Percentiles rank a stretch among this genome's conserved stretches.
Conservation (phyloP, 30 jellyfish, hydroid and myxozoan species). For the Cassiopea xamachana region DNA sequence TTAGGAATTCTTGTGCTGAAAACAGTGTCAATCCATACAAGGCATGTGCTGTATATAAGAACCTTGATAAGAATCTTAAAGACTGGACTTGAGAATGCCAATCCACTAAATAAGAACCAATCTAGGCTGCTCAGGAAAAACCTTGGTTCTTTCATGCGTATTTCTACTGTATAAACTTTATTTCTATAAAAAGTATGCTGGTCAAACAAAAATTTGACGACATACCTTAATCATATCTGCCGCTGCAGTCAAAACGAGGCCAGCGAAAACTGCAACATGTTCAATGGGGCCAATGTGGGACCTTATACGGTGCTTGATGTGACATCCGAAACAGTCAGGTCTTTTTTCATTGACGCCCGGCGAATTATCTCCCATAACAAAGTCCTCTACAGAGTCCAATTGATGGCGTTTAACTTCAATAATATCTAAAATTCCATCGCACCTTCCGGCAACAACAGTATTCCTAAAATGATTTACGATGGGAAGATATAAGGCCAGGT, state of each 20-base stretch:
- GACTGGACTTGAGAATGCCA: too few species aligned
- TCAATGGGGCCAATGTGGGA: constrained; percentile 60
- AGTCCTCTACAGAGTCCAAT: constrained; percentile 56
- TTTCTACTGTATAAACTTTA: too few species aligned
- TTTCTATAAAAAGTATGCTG: neutral
- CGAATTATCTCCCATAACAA: constrained; percentile 7
- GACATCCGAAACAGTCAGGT: constrained; percentile 17
- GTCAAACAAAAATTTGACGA: neutral
- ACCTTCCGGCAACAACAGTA: constrained; percentile 27
- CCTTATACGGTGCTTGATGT: constrained; percentile 53
- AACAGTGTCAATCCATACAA: too few species aligned
- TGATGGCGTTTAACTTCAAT: constrained; percentile 53
- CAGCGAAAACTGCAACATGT: constrained; percentile 37
- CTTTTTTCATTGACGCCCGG: neutral
- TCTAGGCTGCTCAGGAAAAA: too few species aligned
- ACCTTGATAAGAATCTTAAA: too few species aligned
- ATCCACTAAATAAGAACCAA: too few species aligned
- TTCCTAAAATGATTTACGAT: constrained; percentile 1
- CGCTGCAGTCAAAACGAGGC: constrained; percentile 30
- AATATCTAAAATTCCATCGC: constrained; percentile 49
- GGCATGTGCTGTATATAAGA: too few species aligned
- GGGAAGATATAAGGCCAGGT: too few species aligned
- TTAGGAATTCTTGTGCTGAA: too few species aligned
- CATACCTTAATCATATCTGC: constrained; percentile 46
- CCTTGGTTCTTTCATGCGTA: too few species aligned